A percentile compares a stretch with the other conserved stretches of the same genome.
phyloP scores from a whole-genome alignment of 2,888 invertebrate species.

The Protophormia terraenovae region DNA sequence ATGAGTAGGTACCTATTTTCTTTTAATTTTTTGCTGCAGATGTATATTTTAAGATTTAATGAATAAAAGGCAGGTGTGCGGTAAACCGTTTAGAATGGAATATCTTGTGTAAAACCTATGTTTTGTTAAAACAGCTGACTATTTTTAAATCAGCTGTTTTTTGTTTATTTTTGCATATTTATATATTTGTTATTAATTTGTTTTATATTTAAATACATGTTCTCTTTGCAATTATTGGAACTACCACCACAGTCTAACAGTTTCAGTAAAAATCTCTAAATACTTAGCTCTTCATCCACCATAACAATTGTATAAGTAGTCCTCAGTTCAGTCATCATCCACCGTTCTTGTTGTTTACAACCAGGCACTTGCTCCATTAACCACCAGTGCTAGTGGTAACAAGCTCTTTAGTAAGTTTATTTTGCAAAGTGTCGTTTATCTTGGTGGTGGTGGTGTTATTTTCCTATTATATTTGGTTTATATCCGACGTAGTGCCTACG shows the following conservation, averaged over 20 bases:
- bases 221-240: conserved; percentile 23
- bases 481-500: conserved; percentile 52
- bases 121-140: conserved; percentile 46
- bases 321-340: conserved; percentile 52
- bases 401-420: conserved; percentile 43
- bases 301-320: conserved; percentile 28
- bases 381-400: conserved; percentile 6
- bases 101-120: neutral
- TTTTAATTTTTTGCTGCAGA: neutral
- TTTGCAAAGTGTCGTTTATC: conserved; percentile 20
- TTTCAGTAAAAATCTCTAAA: conserved; percentile 36
- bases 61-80: conserved; percentile 9
- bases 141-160: conserved; percentile 41
- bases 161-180: neutral
- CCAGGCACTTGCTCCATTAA: conserved; percentile 58
- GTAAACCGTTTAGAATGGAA: neutral
- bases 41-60: neutral
- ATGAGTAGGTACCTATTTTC: conserved; percentile 1
- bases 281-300: conserved; percentile 62
- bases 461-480: conserved; percentile 22
- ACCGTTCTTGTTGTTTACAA: conserved; percentile 30
- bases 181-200: neutral
- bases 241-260: conserved; percentile 40
- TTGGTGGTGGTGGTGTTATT: conserved; percentile 50
- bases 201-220: neutral